These are phyloP conservation scores for Rhamphomyia laevipes DNA, from an alignment of 2,888 invertebrate species.

Conservation along the genomic window DNA sequence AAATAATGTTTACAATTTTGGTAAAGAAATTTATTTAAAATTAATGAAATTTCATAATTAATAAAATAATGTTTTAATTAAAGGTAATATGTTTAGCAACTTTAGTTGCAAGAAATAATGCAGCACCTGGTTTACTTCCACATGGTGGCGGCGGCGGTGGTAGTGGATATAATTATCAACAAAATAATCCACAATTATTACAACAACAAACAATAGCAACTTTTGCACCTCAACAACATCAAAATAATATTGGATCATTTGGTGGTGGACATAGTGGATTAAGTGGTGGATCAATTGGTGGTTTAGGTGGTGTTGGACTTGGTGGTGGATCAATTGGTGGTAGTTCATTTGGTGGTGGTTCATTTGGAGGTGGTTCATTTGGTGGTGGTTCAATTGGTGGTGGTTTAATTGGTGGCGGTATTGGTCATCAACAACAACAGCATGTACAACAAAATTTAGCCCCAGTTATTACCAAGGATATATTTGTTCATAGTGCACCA, in stretches of 20 bases:
- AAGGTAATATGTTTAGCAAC: no score
- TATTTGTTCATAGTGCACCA: slow-evolving; percentile 34
- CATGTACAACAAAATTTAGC: slow-evolving; percentile 10
- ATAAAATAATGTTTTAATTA: no score
- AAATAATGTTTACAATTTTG: no score
- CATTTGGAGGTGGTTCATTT: not conserved
- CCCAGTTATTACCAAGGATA: slow-evolving; percentile 31
- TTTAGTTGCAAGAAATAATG: no score
- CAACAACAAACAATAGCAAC: no score
- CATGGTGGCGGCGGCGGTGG: no score
- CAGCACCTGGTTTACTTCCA: no score
- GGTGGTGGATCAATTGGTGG: not conserved
- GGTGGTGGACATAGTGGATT: not conserved
- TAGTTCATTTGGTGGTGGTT: not conserved
- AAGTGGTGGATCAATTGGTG: not conserved
- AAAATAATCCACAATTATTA: no score
- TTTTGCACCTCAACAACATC: no score
- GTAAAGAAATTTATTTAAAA: no score
- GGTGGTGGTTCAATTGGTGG: not conserved
- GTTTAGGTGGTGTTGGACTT: not conserved
- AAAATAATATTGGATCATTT: not conserved
- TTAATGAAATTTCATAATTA: no score
- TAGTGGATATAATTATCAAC: no score
- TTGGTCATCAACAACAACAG: not conserved
- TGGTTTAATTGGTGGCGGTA: not conserved